Conservation (phyloP, 1,140 invertebrate genomes). For the Drosophila melanica region DNA sequence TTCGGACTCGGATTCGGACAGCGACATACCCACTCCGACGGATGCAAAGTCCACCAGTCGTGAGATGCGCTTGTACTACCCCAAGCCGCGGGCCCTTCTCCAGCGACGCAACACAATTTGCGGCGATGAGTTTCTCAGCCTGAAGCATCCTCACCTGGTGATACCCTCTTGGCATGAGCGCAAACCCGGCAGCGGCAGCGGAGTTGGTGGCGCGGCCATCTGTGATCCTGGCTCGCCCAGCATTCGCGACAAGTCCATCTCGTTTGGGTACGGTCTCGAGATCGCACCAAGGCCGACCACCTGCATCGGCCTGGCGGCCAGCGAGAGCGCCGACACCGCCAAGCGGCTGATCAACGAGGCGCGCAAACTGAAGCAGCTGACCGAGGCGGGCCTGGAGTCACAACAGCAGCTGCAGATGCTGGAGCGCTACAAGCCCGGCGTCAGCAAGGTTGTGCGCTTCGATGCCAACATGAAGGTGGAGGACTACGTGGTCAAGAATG, state of each 20-base stretch:
- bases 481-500: slow-evolving; percentile 76
- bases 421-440: slow-evolving; percentile 75
- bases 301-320: slow-evolving; percentile 85
- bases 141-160: slow-evolving; percentile 64
- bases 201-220: slow-evolving; percentile 38
- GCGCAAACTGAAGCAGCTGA: slow-evolving; percentile 67
- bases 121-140: slow-evolving; percentile 85
- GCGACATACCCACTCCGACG: slow-evolving; percentile 81
- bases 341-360: slow-evolving; percentile 58
- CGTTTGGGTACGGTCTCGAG: slow-evolving; percentile 89
- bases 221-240: slow-evolving; percentile 84
- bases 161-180: slow-evolving; percentile 70
- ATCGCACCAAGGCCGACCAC: slow-evolving; percentile 88
- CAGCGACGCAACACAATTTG: slow-evolving; percentile 94
- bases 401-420: slow-evolving; percentile 55
- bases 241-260: slow-evolving; percentile 88
- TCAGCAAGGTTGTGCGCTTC: slow-evolving; percentile 83
- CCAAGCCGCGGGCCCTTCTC: slow-evolving; percentile 89
- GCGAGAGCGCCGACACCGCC: slow-evolving; percentile 38
- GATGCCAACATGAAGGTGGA: slow-evolving; percentile 79
- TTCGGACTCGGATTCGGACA: slow-evolving; percentile 81
- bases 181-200: slow-evolving; percentile 46
- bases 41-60: slow-evolving; percentile 67
- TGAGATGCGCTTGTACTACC: slow-evolving; percentile 87
- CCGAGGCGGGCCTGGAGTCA: slow-evolving; percentile 52